phyloP scores from a whole-genome alignment of 2,888 invertebrate genomes.

The Thelaira solivaga region DNA sequence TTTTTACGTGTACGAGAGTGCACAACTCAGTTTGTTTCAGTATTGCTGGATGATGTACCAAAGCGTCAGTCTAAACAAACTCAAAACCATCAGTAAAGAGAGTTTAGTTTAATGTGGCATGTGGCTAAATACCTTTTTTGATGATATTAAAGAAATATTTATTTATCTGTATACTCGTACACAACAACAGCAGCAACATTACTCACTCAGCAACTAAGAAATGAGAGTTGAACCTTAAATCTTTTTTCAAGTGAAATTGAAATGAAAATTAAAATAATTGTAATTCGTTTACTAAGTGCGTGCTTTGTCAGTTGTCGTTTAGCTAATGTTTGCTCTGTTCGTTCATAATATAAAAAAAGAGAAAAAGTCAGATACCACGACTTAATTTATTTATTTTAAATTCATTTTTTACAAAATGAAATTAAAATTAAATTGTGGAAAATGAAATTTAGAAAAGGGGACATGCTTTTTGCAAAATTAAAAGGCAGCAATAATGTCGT shows the following conservation, averaged over 20 bases:
- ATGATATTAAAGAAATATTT: too few species aligned
- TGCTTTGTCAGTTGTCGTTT: constrained; percentile 18
- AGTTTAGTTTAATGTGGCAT: background rate
- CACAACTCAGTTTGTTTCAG: background rate
- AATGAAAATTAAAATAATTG: constrained; percentile 31
- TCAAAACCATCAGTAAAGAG: background rate
- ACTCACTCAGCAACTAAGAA: constrained; percentile 14
- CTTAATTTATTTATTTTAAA: too few species aligned
- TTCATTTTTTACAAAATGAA: too few species aligned
- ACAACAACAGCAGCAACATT: too few species aligned
- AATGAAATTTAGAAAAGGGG: too few species aligned
- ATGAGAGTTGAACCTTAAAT: constrained; percentile 35
- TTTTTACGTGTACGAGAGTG: too few species aligned
- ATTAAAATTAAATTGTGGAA: too few species aligned
- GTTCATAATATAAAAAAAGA: too few species aligned
- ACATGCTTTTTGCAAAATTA: too few species aligned
- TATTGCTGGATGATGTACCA: background rate
- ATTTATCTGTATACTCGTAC: too few species aligned
- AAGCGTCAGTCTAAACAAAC: background rate
- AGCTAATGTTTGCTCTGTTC: background rate
- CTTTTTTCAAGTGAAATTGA: constrained; percentile 46
- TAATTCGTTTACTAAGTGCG: constrained; percentile 29
- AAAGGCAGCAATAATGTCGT: too few species aligned
- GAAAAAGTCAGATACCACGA: too few species aligned
- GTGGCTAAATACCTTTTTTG: background rate